phyloP scores from a whole-genome alignment of 2,888 invertebrate species.

The Nyleta sp. region DNA sequence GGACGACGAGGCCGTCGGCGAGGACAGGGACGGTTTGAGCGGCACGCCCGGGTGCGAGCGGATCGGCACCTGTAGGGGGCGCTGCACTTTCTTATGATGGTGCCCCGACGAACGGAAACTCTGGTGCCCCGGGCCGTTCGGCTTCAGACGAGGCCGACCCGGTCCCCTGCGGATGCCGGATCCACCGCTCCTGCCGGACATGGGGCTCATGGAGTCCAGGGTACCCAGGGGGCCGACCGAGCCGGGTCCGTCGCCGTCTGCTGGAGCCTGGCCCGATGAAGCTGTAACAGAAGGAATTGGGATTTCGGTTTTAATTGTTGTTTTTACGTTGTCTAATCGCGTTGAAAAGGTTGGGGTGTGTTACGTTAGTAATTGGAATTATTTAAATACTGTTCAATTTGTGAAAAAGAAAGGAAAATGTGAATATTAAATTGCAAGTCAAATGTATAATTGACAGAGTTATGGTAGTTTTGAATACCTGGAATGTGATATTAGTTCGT shows the following conservation, averaged over 20 bases:
- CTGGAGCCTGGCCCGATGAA: conserved; percentile 68
- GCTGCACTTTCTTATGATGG: conserved; percentile 73
- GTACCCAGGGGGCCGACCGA: conserved; percentile 75
- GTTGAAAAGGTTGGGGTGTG: too few relatives aligned
- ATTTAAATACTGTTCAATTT: too few relatives aligned
- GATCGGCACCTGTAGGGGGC: conserved; percentile 78
- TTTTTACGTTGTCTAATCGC: too few relatives aligned
- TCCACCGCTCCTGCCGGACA: conserved; percentile 69
- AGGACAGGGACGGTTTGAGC: conserved; percentile 67
- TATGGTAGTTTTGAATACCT: too few relatives aligned
- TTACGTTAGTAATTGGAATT: too few relatives aligned
- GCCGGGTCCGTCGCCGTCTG: conserved; percentile 76
- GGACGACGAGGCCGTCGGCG: conserved; percentile 66
- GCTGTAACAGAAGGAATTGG: conserved; percentile 33
- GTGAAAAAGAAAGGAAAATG: too few relatives aligned
- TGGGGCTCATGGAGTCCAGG: conserved; percentile 69
- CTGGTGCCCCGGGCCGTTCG: conserved; percentile 86
- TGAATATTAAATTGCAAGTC: too few relatives aligned
- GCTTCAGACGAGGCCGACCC: conserved; percentile 87
- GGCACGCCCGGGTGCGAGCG: conserved; percentile 74
- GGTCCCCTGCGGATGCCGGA: conserved; percentile 85
- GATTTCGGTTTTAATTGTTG: background rate
- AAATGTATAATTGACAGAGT: too few relatives aligned
- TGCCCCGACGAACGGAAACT: conserved; percentile 83
- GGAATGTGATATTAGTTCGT: too few relatives aligned